Evolutionary conservation across 1,140 invertebrate genomes (phyloP).

Genomic region (Sinella curviseta): DNA sequence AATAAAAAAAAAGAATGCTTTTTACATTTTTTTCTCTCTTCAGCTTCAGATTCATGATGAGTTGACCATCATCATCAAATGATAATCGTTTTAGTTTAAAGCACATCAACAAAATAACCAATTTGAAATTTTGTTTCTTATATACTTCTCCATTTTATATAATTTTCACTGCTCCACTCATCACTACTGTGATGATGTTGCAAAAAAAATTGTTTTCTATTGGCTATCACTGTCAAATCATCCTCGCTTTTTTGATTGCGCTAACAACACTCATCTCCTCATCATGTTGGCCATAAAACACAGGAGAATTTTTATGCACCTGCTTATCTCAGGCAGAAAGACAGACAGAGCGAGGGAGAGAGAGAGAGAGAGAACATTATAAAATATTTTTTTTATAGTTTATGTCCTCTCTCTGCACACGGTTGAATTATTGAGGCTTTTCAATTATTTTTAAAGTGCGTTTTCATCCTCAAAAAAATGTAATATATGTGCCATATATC

Average conservation of each 20-base stretch:
- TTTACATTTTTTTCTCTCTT: not conserved
- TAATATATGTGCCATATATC: no score
- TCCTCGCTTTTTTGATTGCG: not conserved
- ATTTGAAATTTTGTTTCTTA: not conserved
- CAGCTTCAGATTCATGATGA: not conserved
- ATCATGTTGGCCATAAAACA: not conserved
- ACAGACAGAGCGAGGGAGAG: no score
- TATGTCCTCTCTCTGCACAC: no score
- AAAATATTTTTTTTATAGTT: no score
- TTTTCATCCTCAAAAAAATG: no score
- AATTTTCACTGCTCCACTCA: not conserved
- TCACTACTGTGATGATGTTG: not conserved
- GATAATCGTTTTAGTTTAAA: not conserved
- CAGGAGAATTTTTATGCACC: not conserved
- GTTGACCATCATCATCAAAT: no score
- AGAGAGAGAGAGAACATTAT: no score
- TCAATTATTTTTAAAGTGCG: no score
- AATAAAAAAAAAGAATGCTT: not conserved
- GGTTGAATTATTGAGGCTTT: no score
- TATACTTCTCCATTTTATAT: not conserved
- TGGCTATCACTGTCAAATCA: not conserved
- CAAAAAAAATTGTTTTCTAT: not conserved
- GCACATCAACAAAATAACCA: not conserved
- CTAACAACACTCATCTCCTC: not conserved
- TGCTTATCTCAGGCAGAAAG: not conserved